Percentiles rank a stretch among this genome's conserved stretches.
phyloP scores from a whole-genome alignment of 2,888 invertebrate genomes.

The Octonoba sinensis region DNA sequence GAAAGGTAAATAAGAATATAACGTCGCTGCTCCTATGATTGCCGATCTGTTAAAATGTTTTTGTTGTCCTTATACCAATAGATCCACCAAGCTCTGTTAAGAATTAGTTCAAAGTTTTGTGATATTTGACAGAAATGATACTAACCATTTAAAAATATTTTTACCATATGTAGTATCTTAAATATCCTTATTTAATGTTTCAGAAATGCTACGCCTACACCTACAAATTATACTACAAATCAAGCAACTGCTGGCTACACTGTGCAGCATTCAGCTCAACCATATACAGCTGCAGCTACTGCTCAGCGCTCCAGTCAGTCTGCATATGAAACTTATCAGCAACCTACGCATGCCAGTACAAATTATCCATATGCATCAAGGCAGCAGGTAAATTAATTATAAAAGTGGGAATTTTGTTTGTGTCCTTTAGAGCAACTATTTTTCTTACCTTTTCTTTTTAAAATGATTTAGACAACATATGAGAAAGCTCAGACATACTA shows the following conservation, averaged over 20 bases:
- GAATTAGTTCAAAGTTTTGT: no score
- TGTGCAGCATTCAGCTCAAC: constrained; percentile 64
- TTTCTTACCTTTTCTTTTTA: constrained; percentile 3
- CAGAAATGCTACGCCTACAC: constrained; percentile 62
- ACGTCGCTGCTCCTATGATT: no score
- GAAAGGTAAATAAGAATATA: no score
- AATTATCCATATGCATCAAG: constrained; percentile 70
- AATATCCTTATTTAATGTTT: background rate
- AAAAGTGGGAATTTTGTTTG: background rate
- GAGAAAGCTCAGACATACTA: constrained; percentile 87
- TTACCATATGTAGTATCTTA: no score
- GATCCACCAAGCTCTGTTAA: no score
- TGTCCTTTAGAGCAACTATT: background rate
- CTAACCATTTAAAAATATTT: no score
- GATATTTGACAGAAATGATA: no score
- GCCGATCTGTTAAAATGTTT: no score
- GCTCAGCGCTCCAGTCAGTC: constrained; percentile 70
- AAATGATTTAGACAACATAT: constrained; percentile 72
- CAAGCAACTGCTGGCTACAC: constrained; percentile 63
- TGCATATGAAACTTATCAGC: constrained; percentile 70
- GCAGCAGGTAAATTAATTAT: constrained; percentile 69
- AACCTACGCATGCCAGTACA: constrained; percentile 69
- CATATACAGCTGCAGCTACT: constrained; percentile 74
- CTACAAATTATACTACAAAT: constrained; percentile 63
- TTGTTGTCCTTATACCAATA: no score